Percentiles rank a stretch among this genome's conserved stretches.
phyloP scores from a whole-genome alignment of 2,888 invertebrate species.

The Yponomeuta cagnagella region DNA sequence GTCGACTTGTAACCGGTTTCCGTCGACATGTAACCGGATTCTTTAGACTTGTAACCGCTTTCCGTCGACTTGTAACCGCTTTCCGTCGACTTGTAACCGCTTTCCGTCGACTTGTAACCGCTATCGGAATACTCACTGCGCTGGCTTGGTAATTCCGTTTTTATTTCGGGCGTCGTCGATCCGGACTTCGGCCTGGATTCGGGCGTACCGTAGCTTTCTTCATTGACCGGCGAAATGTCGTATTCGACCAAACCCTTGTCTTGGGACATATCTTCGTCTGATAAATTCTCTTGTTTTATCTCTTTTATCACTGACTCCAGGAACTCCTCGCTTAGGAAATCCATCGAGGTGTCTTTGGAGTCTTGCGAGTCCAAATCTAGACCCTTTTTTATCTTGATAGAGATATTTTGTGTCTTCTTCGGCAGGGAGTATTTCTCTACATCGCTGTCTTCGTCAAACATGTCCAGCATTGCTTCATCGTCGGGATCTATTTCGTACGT shows the following conservation, averaged over 20 bases:
- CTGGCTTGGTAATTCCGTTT: conserved; percentile 39
- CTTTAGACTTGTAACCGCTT: conserved; percentile 40
- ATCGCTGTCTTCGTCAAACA: conserved; percentile 43
- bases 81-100: conserved; percentile 20
- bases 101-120: conserved; percentile 10
- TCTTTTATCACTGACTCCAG: conserved; percentile 66
- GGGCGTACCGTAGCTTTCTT: conserved; percentile 20
- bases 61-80: conserved; percentile 41
- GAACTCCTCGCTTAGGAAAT: conserved; percentile 55
- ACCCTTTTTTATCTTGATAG: neutral
- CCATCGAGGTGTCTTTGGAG: conserved; percentile 29
- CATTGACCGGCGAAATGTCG: conserved; percentile 54
- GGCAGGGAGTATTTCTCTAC: conserved; percentile 38
- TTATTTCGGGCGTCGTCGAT: conserved; percentile 53
- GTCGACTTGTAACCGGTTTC: conserved; percentile 27
- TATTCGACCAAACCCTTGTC: conserved; percentile 64
- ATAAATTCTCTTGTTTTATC: conserved; percentile 57
- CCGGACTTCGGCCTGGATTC: conserved; percentile 12
- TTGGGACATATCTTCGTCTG: conserved; percentile 45
- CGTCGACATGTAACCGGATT: conserved; percentile 36
- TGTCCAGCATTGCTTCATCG: conserved; percentile 50
- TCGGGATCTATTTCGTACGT: conserved; percentile 62
- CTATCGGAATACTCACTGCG: conserved; percentile 43
- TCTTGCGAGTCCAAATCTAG: conserved; percentile 10
- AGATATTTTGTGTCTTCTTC: conserved; percentile 28